Conservation (phyloP, 2,888 invertebrate genomes). For the Priapulus caudatus region DNA sequence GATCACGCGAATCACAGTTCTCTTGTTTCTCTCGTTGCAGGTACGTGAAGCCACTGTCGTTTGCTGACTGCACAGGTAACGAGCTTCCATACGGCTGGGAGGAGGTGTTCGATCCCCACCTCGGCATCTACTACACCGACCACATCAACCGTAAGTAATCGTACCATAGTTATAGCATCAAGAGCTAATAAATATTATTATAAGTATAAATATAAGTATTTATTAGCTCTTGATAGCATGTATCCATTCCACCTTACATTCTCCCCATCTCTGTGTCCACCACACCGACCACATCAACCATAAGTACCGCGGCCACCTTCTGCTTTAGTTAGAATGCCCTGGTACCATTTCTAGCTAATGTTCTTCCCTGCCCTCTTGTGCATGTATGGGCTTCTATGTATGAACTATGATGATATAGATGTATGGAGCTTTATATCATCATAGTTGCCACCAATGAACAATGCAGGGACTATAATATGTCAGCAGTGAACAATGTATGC, state of each 20-base stretch:
- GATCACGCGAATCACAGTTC: no score
- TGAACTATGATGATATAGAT: no score
- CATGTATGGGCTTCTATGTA: no score
- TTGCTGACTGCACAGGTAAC: conserved; percentile 95
- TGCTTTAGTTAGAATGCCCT: not conserved
- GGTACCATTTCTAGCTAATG: conserved; percentile 2
- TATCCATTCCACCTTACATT: no score
- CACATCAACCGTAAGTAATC: conserved; percentile 78
- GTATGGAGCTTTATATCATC: no score
- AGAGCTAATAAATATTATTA: no score
- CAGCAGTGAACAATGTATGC: no score
- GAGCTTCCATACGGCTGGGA: conserved; percentile 96
- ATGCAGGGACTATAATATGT: no score
- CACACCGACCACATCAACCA: conserved; percentile 93
- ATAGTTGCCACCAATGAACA: no score
- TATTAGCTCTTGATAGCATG: no score
- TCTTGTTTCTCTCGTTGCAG: conserved; percentile 52
- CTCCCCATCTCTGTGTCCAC: conserved; percentile 82
- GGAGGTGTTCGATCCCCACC: conserved; percentile 81
- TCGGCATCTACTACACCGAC: conserved; percentile 91
- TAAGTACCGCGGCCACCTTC: conserved; percentile 52
- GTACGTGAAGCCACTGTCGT: conserved; percentile 88
- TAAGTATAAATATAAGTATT: no score
- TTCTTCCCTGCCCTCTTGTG: no score
- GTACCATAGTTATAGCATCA: conserved; percentile 2